Evolutionary conservation across 2,113 vertebrate species (phyloP), one percentile per base, ranked within the genome.

Genomic region (Ellobius talpinus): DNA sequence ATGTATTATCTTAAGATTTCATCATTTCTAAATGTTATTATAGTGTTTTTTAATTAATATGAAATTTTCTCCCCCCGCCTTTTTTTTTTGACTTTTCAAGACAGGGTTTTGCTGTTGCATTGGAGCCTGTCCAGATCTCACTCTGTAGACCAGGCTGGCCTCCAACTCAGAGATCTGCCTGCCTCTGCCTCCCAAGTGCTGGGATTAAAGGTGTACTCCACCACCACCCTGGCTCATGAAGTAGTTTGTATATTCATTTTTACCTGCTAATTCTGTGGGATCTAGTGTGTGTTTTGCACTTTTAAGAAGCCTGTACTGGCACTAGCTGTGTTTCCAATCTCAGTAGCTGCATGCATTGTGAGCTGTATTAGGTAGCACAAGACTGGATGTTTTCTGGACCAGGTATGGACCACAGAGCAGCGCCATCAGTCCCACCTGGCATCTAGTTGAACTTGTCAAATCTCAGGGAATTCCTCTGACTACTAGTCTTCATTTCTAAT

Each of bases 311-410:
- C 65, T 65, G 47, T 42, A 3, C 77, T 47, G 39, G 33, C 52
- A 87, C 31, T 33, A 47, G 36, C 12, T 58, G 14, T 55, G 63
- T 82, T 90, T 63, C 45, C 17, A 31, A 93, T 24, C 39, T 93
- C 26, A 19, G 2, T 0, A 73, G 72, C 29, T 45, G 19, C 5
- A 29, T 0, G 0, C 3, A 12, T 19, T 21, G n/a, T 45, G 23
- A 0, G 1, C 36, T 63, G 2, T 3, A 33, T 12, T n/a, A 14
- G 72, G 45, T 45, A 61, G 77, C 0, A 0, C 10, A 29, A 33
- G 19, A 13, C 11, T 7, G 36, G 42, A 70, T 19, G 52, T 21
- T 55, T 63, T 61, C 55, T 74, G 21, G 50, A 68, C 78, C 5
- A 7, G 52, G 52, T 55, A 5, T 7, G 47, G 31, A 63, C 79